Evolutionary conservation across 2,888 invertebrate species (phyloP).

Genomic region (Tinea pellionella): DNA sequence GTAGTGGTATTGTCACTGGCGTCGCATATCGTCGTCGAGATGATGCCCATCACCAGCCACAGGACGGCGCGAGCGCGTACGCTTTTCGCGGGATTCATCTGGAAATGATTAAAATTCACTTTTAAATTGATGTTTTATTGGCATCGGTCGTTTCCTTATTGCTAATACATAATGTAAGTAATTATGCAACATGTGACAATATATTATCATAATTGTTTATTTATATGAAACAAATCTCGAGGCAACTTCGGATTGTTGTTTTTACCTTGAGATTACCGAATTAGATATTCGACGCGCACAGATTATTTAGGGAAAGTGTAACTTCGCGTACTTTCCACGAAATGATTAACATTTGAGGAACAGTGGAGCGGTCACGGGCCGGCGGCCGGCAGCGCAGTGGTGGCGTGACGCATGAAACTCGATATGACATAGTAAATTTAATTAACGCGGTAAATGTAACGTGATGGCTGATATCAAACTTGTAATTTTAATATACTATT

Average conservation of each 20-base stretch:
- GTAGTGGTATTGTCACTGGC: slow-evolving; percentile 44
- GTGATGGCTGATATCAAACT: too few species aligned
- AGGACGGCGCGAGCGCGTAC: slow-evolving; percentile 47
- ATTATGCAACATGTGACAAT: too few species aligned
- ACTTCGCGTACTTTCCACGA: neutral
- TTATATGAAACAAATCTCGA: neutral
- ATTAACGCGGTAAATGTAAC: neutral
- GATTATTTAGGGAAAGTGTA: neutral
- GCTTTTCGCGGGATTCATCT: slow-evolving; percentile 59
- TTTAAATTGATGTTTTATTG: too few species aligned
- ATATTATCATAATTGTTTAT: too few species aligned
- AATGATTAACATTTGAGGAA: slow-evolving; percentile 3
- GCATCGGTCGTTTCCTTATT: too few species aligned
- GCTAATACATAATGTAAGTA: too few species aligned
- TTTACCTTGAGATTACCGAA: too few species aligned
- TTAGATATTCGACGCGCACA: neutral
- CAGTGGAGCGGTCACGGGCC: neutral
- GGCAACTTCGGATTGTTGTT: neutral
- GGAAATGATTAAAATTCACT: slow-evolving; percentile 30
- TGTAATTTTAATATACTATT: too few species aligned
- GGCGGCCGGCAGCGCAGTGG: neutral
- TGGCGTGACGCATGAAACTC: neutral
- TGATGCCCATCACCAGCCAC: slow-evolving; percentile 40
- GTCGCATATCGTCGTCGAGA: slow-evolving; percentile 26
- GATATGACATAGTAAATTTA: neutral